Conservation (phyloP, 2,888 invertebrate species). For the Pinctada fucata region DNA sequence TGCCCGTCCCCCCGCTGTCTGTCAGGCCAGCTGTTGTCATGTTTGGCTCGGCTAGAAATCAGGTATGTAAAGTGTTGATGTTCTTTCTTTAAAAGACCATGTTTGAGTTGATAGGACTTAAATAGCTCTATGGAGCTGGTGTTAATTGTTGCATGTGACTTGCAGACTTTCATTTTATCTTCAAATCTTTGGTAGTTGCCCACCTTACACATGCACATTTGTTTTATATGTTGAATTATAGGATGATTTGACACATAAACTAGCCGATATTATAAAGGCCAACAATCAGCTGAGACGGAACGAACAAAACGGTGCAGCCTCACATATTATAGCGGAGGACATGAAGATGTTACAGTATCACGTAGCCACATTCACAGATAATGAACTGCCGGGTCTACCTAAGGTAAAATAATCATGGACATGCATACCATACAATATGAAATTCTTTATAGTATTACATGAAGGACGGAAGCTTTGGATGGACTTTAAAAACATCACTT, state of each 20-base stretch:
- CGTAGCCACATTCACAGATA: constrained; percentile 97
- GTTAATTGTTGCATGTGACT: no score
- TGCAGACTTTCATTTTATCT: no score
- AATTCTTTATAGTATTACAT: no score
- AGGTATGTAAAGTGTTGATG: constrained; percentile 74
- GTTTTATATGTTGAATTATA: constrained; percentile 72
- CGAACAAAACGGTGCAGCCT: constrained; percentile 97
- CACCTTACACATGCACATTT: no score
- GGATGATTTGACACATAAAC: constrained; percentile 99
- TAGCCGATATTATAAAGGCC: constrained; percentile 98
- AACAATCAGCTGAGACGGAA: constrained; percentile 97
- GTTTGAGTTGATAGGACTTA: no score
- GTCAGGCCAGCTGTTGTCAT: constrained; percentile 99
- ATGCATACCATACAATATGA: no score
- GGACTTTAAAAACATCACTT: no score
- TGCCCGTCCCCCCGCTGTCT: constrained; percentile 97
- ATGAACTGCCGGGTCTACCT: constrained; percentile 94
- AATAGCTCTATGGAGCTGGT: no score
- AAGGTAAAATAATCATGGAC: constrained; percentile 52
- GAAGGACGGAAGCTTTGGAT: no score
- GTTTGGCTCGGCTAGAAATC: constrained; percentile 98
- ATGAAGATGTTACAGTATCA: constrained; percentile 99
- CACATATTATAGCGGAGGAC: constrained; percentile 97
- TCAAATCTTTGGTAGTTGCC: no score
- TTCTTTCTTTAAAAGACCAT: no score